Evolutionary conservation across 2,888 invertebrate genomes (phyloP), one percentile per base, ranked within the genome.

Genomic region (Dolichomitus sp.): DNA sequence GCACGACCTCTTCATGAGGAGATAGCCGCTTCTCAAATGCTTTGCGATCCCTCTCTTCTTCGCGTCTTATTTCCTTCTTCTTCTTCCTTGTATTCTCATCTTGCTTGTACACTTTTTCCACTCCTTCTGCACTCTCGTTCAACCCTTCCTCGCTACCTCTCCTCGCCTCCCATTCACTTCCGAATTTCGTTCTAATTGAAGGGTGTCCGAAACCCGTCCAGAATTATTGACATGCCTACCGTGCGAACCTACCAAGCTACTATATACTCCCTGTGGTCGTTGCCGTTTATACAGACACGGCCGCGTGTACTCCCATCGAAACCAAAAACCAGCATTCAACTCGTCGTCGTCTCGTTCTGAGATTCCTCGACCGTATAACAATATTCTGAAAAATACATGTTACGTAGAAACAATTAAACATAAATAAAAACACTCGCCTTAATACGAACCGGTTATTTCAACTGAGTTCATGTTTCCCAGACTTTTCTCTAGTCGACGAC

Each of bases 1-100:
- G 91, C 87, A 88, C 90, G 89, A 91, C 91, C 91, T 91, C 90
- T 90, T 88, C 90, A 87, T 89, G 88, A 89, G 84, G 82, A 80
- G 68, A 87, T 48, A 52, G 30, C 72, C 85, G 85, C 84, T 81
- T 82, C 81, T 83, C 84, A 65, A 85, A 85, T 85, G 69, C 70
- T 82, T 37, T 74, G 69, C 78, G 70, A 76, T 72, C 57, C 72
- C 30, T 57, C 73, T 78, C 65, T 78, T 78, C 75, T 65, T 76
- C 59, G 61, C 69, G 42, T 73, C 72, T 74, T 70, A 52, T 74
- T 80, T 61, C 52, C 50, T 54, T 65, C 42, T 79, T 65, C 66
- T 79, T 59, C 50, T 23, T 59, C 37, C 57, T 61, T 45, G 23
- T 45, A 9, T 45, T 59, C 23, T 48, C 57, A 50, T 59, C 45